Percentiles rank a stretch among this genome's conserved stretches.
phyloP scores from a whole-genome alignment of 2,888 invertebrate species.

The Drosophila ustulata region DNA sequence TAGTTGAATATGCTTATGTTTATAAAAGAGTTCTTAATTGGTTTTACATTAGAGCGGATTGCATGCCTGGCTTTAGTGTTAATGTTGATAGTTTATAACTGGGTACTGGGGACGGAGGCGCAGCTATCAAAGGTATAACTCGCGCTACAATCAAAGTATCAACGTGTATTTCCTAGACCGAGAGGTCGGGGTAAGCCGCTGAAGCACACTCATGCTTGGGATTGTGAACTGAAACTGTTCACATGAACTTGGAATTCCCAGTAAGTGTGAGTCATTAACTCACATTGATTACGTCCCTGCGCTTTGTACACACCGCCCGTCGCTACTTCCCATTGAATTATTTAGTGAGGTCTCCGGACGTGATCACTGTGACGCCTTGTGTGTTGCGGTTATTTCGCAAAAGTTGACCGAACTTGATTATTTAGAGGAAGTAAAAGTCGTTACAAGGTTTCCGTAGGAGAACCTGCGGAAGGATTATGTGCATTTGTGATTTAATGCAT shows the following conservation, averaged over 20 bases:
- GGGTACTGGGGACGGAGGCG: no score
- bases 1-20: no score
- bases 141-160: slow-evolving; percentile 83
- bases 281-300: slow-evolving; percentile 53
- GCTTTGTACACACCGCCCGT: slow-evolving; percentile 58
- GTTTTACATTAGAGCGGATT: no score
- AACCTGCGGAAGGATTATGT: slow-evolving; percentile 55
- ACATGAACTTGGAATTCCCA: slow-evolving; percentile 56
- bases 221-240: slow-evolving; percentile 67
- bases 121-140: no score
- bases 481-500: slow-evolving; percentile 30
- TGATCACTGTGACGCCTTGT: slow-evolving; percentile 52
- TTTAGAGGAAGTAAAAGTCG: slow-evolving; percentile 60
- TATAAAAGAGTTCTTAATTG: no score
- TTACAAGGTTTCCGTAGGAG: slow-evolving; percentile 59
- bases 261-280: slow-evolving; percentile 46
- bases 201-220: slow-evolving; percentile 88
- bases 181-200: slow-evolving; percentile 89
- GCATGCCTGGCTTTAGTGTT: no score
- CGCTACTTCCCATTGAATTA: slow-evolving; percentile 61
- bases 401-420: slow-evolving; percentile 58
- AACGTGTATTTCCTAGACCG: slow-evolving; percentile 87
- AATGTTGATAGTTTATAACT: no score
- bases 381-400: slow-evolving; percentile 54
- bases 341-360: slow-evolving; percentile 52